Evolutionary conservation across 2,888 invertebrate species (phyloP).

Genomic region (Allygus modestus): DNA sequence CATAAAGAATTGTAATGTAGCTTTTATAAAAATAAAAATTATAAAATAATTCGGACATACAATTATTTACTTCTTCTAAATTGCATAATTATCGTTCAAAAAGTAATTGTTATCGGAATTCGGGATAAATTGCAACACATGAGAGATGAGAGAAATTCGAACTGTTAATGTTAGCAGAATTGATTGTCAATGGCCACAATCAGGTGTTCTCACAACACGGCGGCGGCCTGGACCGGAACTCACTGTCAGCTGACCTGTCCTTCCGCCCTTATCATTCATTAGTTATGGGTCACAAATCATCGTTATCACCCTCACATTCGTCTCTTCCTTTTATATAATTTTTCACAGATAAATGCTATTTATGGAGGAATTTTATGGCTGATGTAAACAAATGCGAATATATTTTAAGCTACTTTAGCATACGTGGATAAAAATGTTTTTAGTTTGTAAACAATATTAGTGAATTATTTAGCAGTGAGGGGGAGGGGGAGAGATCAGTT

Average conservation of each 20-base stretch:
- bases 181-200: slow-evolving; percentile 43
- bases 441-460: no score
- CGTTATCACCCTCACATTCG: slow-evolving; percentile 50
- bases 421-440: no score
- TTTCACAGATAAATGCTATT: slow-evolving; percentile 46
- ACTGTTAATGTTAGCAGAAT: slow-evolving; percentile 35
- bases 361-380: background rate
- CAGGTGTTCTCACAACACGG: slow-evolving; percentile 30
- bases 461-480: no score
- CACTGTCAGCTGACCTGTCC: slow-evolving; percentile 52
- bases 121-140: background rate
- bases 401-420: no score
- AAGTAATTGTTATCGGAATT: no score
- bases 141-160: slow-evolving; percentile 9
- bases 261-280: slow-evolving; percentile 58
- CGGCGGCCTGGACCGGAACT: slow-evolving; percentile 37
- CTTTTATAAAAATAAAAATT: no score
- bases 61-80: no score
- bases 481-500: no score
- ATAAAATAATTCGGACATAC: no score
- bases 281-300: slow-evolving; percentile 54
- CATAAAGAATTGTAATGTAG: no score
- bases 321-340: slow-evolving; percentile 48
- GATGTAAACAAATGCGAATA: no score
- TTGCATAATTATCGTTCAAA: no score